Conservation (phyloP, 1,140 invertebrate species). For the Popillia japonica region DNA sequence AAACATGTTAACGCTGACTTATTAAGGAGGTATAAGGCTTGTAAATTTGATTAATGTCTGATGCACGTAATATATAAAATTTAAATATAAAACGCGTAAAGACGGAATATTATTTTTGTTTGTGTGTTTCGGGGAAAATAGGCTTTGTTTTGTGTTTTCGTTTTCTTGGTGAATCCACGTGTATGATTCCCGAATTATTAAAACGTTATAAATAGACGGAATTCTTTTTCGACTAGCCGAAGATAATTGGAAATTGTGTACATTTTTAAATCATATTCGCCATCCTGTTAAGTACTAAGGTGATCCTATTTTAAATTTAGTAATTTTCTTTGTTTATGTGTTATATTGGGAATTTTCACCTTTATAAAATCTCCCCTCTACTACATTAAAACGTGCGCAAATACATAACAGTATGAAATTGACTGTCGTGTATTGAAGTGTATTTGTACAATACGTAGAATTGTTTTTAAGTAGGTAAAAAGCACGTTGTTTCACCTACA, state of each 20-base stretch:
- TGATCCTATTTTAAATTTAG: conserved; percentile 36
- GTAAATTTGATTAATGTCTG: too few relatives aligned
- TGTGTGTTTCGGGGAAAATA: neutral
- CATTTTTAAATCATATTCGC: too few relatives aligned
- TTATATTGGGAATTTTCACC: conserved; percentile 13
- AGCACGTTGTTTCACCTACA: neutral
- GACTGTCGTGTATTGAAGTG: conserved; percentile 15
- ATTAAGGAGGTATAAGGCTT: too few relatives aligned
- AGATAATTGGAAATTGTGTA: too few relatives aligned
- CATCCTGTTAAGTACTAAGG: too few relatives aligned
- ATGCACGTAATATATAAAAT: neutral
- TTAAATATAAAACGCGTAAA: too few relatives aligned
- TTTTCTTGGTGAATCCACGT: neutral
- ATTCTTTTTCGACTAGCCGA: too few relatives aligned
- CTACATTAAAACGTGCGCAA: conserved; percentile 26
- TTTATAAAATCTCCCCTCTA: conserved; percentile 9
- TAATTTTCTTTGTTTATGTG: conserved; percentile 37
- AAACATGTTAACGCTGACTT: too few relatives aligned
- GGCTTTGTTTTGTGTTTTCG: neutral
- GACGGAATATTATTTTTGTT: neutral
- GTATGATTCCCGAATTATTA: neutral
- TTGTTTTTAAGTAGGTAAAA: neutral
- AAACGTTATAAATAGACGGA: too few relatives aligned
- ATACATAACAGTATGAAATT: conserved; percentile 13
- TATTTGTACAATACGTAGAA: neutral